These are phyloP conservation scores for Sebastes paucispinis DNA, from an alignment of 2,797 vertebrate species.

Conservation along the genomic window DNA sequence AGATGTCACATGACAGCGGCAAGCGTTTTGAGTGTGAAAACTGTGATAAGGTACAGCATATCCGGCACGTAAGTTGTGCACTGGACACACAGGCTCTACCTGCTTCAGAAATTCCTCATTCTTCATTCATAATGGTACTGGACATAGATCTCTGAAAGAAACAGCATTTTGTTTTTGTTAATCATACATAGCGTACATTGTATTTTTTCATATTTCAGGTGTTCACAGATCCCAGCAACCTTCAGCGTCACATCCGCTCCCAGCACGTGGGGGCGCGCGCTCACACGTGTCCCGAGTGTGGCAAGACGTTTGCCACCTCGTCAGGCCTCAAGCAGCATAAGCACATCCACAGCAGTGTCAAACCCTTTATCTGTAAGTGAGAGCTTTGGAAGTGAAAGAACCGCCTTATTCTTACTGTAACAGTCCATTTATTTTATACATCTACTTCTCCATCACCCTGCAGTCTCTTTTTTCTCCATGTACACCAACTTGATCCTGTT, in stretches of 20 bases:
- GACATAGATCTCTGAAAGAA: slow-evolving; percentile 23
- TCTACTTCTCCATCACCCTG: not conserved
- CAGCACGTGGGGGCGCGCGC: slow-evolving; percentile 96
- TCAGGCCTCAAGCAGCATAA: slow-evolving; percentile 99
- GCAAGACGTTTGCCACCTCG: slow-evolving; percentile 98
- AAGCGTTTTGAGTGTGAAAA: slow-evolving; percentile 99
- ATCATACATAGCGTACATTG: not conserved
- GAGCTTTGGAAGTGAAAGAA: slow-evolving; percentile 52
- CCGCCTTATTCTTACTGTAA: not conserved
- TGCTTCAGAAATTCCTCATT: slow-evolving; percentile 41
- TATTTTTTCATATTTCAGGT: slow-evolving; percentile 82
- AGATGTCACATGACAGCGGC: slow-evolving; percentile 99
- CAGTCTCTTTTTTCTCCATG: slow-evolving; percentile 18
- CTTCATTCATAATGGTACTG: slow-evolving; percentile 11
- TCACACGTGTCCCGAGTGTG: slow-evolving; percentile 97
- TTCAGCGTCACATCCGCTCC: slow-evolving; percentile 97
- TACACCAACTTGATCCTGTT: not conserved
- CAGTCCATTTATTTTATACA: slow-evolving; percentile 8
- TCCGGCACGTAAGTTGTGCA: slow-evolving; percentile 83
- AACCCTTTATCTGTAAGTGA: slow-evolving; percentile 99
- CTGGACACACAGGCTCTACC: slow-evolving; percentile 68
- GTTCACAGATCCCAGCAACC: slow-evolving; percentile 99
- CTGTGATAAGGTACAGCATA: slow-evolving; percentile 99
- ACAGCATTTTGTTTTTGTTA: not conserved
- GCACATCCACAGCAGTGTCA: slow-evolving; percentile 99